phyloP scores from a whole-genome alignment of 2,797 vertebrate species.

The Tauraco hartlaubi region DNA sequence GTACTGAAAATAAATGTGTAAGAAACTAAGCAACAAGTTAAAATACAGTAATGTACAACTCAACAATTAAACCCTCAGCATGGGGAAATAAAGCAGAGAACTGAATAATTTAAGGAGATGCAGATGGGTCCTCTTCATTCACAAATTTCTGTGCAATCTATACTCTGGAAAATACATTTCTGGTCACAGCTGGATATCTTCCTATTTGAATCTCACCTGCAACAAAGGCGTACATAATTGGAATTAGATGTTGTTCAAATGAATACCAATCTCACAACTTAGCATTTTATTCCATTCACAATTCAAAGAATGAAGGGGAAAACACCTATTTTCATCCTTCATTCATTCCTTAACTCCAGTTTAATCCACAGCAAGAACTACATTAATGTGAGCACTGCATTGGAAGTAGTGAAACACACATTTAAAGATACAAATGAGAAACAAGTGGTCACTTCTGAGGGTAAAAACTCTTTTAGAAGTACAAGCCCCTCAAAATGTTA shows the following conservation, averaged over 20 bases:
- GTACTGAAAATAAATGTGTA: constrained; percentile 91
- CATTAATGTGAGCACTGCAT: neutral
- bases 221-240: constrained; percentile 33
- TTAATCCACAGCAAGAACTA: neutral
- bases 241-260: neutral
- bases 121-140: constrained; percentile 84
- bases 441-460: constrained; percentile 24
- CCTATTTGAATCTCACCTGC: constrained; percentile 74
- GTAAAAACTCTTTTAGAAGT: constrained; percentile 16
- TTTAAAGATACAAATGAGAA: neutral
- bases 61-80: constrained; percentile 84
- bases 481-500: neutral
- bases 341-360: neutral
- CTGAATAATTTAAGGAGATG: constrained; percentile 85
- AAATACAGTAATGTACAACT: constrained; percentile 90
- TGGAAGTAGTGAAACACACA: neutral
- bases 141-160: constrained; percentile 81
- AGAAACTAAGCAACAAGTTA: constrained; percentile 89
- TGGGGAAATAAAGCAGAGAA: constrained; percentile 84
- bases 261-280: neutral
- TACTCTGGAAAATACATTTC: constrained; percentile 81
- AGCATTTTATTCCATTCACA: neutral
- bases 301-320: neutral
- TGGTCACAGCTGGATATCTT: constrained; percentile 79
- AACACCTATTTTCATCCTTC: neutral